These are phyloP conservation scores for Cervus canadensis DNA, from an alignment of 2,113 vertebrate species.

Conservation along the genomic window DNA sequence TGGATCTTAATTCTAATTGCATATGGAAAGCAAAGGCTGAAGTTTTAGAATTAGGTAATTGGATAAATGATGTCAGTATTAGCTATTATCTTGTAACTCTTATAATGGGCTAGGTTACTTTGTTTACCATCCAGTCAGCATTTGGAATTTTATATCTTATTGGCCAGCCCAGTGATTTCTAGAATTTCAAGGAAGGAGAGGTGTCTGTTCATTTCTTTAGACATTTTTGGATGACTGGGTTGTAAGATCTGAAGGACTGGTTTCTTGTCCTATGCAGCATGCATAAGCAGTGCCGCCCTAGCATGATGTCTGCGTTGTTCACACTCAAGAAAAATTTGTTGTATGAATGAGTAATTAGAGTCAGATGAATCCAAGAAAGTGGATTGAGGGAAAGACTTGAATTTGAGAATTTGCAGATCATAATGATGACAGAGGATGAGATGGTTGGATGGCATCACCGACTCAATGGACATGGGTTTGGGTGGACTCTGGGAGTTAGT, in stretches of 20 bases:
- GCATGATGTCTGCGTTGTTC: not conserved
- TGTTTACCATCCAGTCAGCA: not conserved
- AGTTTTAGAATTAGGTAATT: not conserved
- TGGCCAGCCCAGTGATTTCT: not conserved
- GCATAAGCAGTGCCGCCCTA: not conserved
- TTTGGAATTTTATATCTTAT: not conserved
- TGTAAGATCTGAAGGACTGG: not conserved
- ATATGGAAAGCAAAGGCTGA: not conserved
- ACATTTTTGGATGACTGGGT: not conserved
- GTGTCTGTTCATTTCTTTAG: not conserved
- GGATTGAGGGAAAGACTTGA: not conserved
- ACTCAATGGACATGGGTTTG: not conserved
- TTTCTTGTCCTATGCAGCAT: not conserved
- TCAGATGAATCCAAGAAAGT: not conserved
- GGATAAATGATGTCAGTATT: not conserved
- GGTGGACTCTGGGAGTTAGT: not conserved
- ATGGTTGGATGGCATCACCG: not conserved
- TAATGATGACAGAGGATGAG: not conserved
- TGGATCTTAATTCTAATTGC: not conserved
- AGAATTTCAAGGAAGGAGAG: not conserved
- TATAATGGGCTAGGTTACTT: not conserved
- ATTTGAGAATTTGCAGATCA: not conserved
- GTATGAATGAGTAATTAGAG: not conserved
- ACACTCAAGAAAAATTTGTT: not conserved
- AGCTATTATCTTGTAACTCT: not conserved